Evolutionary conservation across 1,140 invertebrate genomes (phyloP), one percentile per base, ranked within the genome.

Genomic region (Rhagoletis pomonella): DNA sequence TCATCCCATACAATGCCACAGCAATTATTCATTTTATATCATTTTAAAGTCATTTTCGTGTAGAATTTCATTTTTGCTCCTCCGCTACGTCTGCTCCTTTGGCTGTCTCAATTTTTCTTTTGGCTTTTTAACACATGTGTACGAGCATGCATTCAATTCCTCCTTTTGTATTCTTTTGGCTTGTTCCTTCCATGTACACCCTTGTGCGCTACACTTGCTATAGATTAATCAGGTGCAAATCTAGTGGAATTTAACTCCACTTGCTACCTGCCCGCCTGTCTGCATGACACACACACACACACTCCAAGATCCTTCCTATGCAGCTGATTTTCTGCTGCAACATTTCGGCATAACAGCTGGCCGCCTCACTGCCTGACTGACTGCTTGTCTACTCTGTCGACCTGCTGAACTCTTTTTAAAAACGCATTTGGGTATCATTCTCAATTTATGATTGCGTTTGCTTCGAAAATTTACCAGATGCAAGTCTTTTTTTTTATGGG

Each of bases 31-130:
- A 81, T 81, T 81, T 81, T 81, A 81, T 81, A 81, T 81, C 73
- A 81, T 81, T 81, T 81, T 81, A 81, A 81, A 81, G 73, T 81
- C 73, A 81, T 81, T 81, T 81, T 81, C 73, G 73, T 81, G 73
- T 81, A 58, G 73, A 81, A 81, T 81, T 81, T 81, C 73, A 81
- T 81, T 81, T 47, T 55, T 29, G 4, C 73, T 55, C 9, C 42
- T 47, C 12, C 10, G 50, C 10, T 47, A 9, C 39, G 14, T 4
- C 44, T 58, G 67, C 44, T n/a, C 10, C 73, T 50, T 58, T 81
- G n/a, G 44, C 12, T 47, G 19, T 0, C 47, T 10, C 73, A 55
- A 67, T 67, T 7, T 39, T 29, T 67, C 64, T 67, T 29, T 67
- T 67, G 5, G 9, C 64, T 29, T 67, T 67, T 67, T 67, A 67